Conservation (phyloP, 2,888 invertebrate genomes). For the Herminia tarsipennalis region DNA sequence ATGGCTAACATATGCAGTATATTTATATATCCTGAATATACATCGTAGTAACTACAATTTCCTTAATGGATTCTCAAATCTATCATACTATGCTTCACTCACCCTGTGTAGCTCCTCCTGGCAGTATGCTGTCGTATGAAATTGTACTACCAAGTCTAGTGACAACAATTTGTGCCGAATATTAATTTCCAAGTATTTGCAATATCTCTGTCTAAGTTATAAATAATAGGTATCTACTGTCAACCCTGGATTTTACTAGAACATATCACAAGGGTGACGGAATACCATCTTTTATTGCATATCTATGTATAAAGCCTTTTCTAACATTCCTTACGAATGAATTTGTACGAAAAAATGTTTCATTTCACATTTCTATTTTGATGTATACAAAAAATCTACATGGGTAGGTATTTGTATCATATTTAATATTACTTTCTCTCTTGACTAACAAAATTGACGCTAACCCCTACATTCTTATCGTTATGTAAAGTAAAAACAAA, state of each 20-base stretch:
- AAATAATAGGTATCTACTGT: neutral
- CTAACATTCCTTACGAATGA: neutral
- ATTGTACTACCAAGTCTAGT: conserved; percentile 19
- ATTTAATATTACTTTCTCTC: no score
- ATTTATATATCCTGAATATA: neutral
- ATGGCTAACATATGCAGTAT: neutral
- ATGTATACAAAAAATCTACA: no score
- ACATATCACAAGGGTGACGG: neutral
- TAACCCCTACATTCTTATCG: no score
- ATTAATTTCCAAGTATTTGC: conserved; percentile 4
- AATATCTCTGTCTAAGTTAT: conserved; percentile 4
- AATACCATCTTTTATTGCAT: conserved; percentile 6
- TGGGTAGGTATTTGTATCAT: no score
- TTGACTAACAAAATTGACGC: no score
- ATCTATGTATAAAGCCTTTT: neutral
- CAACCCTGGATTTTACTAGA: conserved; percentile 15
- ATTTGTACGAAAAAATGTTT: conserved; percentile 7
- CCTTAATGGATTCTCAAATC: conserved; percentile 52
- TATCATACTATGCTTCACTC: conserved; percentile 39
- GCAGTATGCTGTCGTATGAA: conserved; percentile 26
- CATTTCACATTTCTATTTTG: conserved; percentile 4
- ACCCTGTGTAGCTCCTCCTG: conserved; percentile 43
- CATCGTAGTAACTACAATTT: conserved; percentile 39
- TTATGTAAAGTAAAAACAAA: no score
- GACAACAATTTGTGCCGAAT: conserved; percentile 21